Percentiles rank a stretch among this genome's conserved stretches.
Conservation (phyloP, 2,888 invertebrate species). For the Augiades crinisus region DNA sequence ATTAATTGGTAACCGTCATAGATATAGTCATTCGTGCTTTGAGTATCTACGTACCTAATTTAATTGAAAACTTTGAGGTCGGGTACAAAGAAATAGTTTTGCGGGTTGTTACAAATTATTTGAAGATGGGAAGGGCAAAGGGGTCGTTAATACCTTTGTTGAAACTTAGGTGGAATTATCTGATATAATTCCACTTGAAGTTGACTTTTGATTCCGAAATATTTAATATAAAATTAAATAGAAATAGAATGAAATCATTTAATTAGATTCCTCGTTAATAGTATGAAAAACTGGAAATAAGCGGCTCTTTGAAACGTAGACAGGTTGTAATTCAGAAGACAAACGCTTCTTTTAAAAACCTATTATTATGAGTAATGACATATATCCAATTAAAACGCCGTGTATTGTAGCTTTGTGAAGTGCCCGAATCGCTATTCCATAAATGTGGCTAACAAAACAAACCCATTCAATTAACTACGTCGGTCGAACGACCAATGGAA, state of each 20-base stretch:
- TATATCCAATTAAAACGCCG: constrained; percentile 2
- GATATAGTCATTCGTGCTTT: background rate
- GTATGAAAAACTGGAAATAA: too few relatives aligned
- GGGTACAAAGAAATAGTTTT: constrained; percentile 66
- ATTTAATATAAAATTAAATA: too few relatives aligned
- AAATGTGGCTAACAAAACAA: constrained; percentile 54
- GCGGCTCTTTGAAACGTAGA: too few relatives aligned
- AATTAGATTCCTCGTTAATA: too few relatives aligned
- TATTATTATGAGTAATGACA: background rate
- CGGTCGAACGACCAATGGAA: constrained; percentile 47
- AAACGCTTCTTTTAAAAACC: background rate
- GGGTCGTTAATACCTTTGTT: constrained; percentile 16
- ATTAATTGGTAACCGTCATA: too few relatives aligned
- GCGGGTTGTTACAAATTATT: constrained; percentile 33
- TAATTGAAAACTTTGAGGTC: constrained; percentile 67
- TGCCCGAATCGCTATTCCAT: constrained; percentile 41
- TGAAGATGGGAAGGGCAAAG: constrained; percentile 33
- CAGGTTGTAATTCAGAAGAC: too few relatives aligned
- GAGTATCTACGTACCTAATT: constrained; percentile 31
- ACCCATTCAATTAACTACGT: constrained; percentile 58
- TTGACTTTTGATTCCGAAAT: too few relatives aligned
- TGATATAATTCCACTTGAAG: background rate
- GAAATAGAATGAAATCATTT: too few relatives aligned
- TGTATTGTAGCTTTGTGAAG: constrained; percentile 11
- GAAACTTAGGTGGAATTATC: background rate